Evolutionary conservation across 2,797 vertebrate genomes (phyloP).

Genomic region (Gymnodraco acuticeps): DNA sequence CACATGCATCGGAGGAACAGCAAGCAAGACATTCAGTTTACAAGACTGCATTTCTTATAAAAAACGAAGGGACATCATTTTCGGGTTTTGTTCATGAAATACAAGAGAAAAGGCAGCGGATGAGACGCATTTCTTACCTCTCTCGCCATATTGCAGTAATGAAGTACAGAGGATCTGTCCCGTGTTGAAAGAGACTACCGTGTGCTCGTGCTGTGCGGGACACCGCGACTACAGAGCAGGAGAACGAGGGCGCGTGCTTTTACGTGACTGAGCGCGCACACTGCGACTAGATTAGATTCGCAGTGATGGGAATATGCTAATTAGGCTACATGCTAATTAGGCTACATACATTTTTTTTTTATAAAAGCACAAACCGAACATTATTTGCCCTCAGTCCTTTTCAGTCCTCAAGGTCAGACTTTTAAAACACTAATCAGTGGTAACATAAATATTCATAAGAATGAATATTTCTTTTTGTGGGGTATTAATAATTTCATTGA

Average conservation of each 20-base stretch:
- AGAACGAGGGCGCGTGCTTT: slow-evolving; percentile 36
- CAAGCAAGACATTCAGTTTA: slow-evolving; percentile 33
- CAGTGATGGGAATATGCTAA: slow-evolving; percentile 26
- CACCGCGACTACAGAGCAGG: slow-evolving; percentile 47
- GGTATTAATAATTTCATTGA: slow-evolving; percentile 36
- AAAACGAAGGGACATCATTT: slow-evolving; percentile 1
- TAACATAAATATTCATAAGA: neutral
- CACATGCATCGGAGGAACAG: slow-evolving; percentile 7
- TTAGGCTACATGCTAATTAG: slow-evolving; percentile 20
- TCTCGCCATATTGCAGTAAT: slow-evolving; percentile 84
- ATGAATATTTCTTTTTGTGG: neutral
- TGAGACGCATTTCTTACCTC: slow-evolving; percentile 78
- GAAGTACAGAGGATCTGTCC: slow-evolving; percentile 74
- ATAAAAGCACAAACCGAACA: slow-evolving; percentile 11
- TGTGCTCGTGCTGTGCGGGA: slow-evolving; percentile 66
- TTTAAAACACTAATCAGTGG: neutral
- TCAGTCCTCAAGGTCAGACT: slow-evolving; percentile 22
- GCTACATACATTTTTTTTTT: neutral
- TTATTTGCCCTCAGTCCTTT: neutral
- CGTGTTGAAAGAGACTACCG: slow-evolving; percentile 66
- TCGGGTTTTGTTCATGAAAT: neutral
- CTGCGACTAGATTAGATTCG: slow-evolving; percentile 6
- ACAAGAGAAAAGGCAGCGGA: neutral
- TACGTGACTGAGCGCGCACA: slow-evolving; percentile 28
- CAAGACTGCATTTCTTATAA: slow-evolving; percentile 21